Evolutionary conservation across 1,140 invertebrate species (phyloP).

Genomic region (Gonioctena quinquepunctata): DNA sequence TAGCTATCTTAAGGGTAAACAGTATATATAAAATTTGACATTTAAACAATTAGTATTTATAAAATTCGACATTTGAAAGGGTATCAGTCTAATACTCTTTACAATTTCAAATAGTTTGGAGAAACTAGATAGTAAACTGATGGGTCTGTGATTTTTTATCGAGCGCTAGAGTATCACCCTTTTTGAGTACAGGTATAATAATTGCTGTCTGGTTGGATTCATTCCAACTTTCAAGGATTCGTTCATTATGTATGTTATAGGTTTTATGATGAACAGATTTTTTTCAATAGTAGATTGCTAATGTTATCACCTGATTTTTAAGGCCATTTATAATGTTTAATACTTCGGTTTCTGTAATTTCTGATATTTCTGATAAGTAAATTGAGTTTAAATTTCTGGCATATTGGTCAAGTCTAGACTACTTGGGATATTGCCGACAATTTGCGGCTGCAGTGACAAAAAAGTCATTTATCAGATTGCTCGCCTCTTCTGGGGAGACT

Average conservation of each 20-base stretch:
- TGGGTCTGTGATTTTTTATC: conserved; percentile 5
- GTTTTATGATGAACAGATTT: not conserved
- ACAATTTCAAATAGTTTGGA: conserved; percentile 15
- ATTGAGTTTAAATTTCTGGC: not conserved
- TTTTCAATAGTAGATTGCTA: not conserved
- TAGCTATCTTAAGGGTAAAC: no score
- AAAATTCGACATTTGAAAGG: not conserved
- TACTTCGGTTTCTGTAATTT: not conserved
- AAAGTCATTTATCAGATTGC: not conserved
- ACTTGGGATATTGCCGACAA: not conserved
- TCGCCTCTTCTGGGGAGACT: not conserved
- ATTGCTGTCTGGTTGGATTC: conserved; percentile 1
- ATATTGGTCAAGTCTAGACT: not conserved
- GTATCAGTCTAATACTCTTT: not conserved
- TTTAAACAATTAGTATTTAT: no score
- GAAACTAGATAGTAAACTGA: not conserved
- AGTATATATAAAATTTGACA: no score
- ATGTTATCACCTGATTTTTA: conserved; percentile 2
- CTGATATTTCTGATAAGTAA: conserved; percentile 1
- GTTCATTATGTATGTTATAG: not conserved
- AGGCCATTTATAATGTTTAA: not conserved
- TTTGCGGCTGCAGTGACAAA: not conserved
- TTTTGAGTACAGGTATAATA: not conserved
- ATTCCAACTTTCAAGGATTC: not conserved
- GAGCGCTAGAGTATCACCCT: not conserved